Base-by-base conservation (phyloP, 1,140 invertebrate genomes). In the Neodiprion virginianus region DNA sequence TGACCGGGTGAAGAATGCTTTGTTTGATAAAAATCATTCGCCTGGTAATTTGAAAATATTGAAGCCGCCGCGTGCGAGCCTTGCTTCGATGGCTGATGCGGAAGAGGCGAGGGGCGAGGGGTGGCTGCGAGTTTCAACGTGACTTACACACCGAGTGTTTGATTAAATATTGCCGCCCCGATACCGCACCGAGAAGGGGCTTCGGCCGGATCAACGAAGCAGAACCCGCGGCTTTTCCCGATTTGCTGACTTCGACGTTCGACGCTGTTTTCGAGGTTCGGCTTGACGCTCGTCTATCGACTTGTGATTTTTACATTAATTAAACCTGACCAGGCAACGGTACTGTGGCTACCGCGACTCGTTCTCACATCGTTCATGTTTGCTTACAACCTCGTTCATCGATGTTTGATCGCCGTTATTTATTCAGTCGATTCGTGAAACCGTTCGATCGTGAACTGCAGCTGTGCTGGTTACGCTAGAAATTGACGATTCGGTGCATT, bases 31-130 rank as follows among this genome's bases (percentile, higher is more conserved):
- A 85, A 87, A 84, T 84, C 83, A 86, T 86, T 80, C 79, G 77
- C 78, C 69, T 78, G 83, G 77, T 86, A 86, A 88, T 88, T 87
- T 83, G 81, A 84, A 88, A 87, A 87, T 85, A 87, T 87, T 82
- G 85, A 84, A 83, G 78, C 79, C 48, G 73, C 73, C 74, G 77
- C 73, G 73, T 73, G 78, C 48, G 74, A 79, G 71, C 76, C 73
- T 67, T 76, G 67, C 68, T 74, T 49, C 73, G 53, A 7, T 61
- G n/a, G 53, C 8, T 17, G 53, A 8, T 61, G 53, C 0, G 53
- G n/a, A 61, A 61, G 4, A 8, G 53, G 53, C 8, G 53, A 61
- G n/a, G 53, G 8, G n/a, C n/a, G 53, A 61, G n/a, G 53, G 53
- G 53, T 17, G 53, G 5, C 53, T 5, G 8, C n/a, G 53, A 61